Evolutionary conservation across 2,113 vertebrate species (phyloP).

Genomic region (Gadus macrocephalus): DNA sequence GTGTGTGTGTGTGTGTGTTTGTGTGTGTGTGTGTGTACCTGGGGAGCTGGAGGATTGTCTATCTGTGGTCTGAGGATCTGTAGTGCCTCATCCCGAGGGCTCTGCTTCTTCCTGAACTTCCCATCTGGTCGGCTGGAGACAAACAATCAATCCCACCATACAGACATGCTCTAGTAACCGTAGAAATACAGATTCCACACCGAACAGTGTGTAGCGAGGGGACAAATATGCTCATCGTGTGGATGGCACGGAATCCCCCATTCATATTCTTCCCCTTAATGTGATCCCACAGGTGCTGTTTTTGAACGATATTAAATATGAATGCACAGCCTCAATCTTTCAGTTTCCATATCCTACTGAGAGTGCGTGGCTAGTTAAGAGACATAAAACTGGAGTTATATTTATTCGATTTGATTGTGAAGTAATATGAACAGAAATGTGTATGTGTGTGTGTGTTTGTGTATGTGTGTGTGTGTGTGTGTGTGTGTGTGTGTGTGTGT

Average conservation of each 20-base stretch:
- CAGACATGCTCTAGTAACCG: neutral
- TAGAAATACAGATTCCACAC: neutral
- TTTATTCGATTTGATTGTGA: no score
- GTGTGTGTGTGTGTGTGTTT: neutral
- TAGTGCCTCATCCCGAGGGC: conserved; percentile 89
- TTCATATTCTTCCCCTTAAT: no score
- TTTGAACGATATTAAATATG: no score
- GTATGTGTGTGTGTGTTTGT: no score
- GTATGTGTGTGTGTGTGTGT: no score
- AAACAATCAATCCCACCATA: conserved; percentile 15
- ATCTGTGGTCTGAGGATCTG: conserved; percentile 88
- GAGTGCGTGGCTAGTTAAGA: no score
- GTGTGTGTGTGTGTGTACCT: conserved; percentile 45
- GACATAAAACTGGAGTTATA: no score
- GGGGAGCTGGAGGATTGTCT: conserved; percentile 62
- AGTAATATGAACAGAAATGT: no score
- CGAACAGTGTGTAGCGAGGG: neutral
- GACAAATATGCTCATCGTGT: neutral
- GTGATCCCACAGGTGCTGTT: no score
- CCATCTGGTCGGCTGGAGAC: conserved; percentile 64
- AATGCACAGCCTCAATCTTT: neutral
- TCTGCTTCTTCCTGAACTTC: conserved; percentile 82
- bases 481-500: no score
- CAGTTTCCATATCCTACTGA: neutral
- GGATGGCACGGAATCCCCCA: neutral